phyloP scores from a whole-genome alignment of 2,797 vertebrate genomes.

The Takifugu ocellatus region DNA sequence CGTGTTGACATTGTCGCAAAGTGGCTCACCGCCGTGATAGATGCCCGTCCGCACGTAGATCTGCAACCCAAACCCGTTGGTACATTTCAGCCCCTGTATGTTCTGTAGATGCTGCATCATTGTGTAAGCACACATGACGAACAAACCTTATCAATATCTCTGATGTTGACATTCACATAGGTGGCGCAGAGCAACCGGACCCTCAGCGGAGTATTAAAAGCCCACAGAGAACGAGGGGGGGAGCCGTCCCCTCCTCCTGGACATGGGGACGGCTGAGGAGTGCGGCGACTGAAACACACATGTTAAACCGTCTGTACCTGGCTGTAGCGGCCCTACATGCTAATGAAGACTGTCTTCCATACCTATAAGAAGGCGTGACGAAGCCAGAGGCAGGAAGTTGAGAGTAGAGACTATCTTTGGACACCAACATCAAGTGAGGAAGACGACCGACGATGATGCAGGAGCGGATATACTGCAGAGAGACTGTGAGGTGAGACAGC shows the following conservation, averaged over 20 bases:
- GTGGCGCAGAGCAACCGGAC: constrained; percentile 79
- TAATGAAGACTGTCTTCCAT: background rate
- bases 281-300: constrained; percentile 69
- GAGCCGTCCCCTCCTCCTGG: constrained; percentile 66
- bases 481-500: constrained; percentile 9
- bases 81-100: too few species aligned
- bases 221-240: constrained; percentile 74
- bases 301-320: constrained; percentile 1
- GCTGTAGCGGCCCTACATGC: too few species aligned
- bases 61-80: constrained; percentile 53
- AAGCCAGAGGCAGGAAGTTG: constrained; percentile 78
- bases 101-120: background rate
- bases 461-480: constrained; percentile 74
- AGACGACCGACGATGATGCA: constrained; percentile 77
- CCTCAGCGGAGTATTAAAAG: constrained; percentile 75
- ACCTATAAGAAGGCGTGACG: constrained; percentile 77
- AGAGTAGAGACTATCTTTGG: constrained; percentile 79
- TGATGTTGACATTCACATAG: constrained; percentile 82
- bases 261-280: constrained; percentile 77
- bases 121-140: constrained; percentile 6
- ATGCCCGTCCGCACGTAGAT: constrained; percentile 97
- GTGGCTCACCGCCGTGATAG: constrained; percentile 93
- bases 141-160: constrained; percentile 78
- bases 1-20: constrained; percentile 97
- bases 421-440: constrained; percentile 82